Conservation (phyloP, 2,113 vertebrate species). For the Dipodomys ordii region DNA sequence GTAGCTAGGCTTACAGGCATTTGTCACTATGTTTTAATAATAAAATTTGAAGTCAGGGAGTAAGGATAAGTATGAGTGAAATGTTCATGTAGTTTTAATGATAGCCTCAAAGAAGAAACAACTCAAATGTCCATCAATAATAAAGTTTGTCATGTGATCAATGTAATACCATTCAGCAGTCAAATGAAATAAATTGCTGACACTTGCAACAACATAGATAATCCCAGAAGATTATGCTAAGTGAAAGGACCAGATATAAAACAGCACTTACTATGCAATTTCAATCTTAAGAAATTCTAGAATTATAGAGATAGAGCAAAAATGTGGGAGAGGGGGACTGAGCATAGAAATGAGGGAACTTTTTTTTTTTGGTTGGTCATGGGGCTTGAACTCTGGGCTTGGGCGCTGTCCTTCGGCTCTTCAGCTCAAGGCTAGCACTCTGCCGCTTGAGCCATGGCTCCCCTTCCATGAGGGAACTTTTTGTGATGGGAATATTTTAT, state of each 20-base stretch:
- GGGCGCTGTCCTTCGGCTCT: too few species aligned
- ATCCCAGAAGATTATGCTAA: constrained; percentile 36
- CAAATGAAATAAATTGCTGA: constrained; percentile 26
- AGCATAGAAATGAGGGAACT: background rate
- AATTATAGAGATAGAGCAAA: background rate
- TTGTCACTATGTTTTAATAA: too few species aligned
- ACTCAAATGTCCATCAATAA: background rate
- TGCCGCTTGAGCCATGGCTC: too few species aligned
- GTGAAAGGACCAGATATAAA: constrained; percentile 16
- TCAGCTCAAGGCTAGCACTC: too few species aligned
- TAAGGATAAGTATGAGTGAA: constrained; percentile 2
- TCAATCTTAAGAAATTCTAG: constrained; percentile 18
- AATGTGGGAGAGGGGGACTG: background rate
- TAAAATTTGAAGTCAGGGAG: too few species aligned
- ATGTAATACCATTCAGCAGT: background rate
- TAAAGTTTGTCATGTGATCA: background rate
- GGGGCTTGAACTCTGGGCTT: too few species aligned
- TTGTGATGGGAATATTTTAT: background rate
- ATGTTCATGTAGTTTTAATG: background rate
- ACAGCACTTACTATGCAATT: background rate
- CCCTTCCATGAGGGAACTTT: background rate
- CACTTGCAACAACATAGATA: background rate
- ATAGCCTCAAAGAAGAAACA: constrained; percentile 14
- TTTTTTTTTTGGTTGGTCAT: background rate
- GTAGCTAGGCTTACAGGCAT: too few species aligned